Base-by-base conservation (phyloP, 2,888 invertebrate species). In the Dolichomitus sp. region DNA sequence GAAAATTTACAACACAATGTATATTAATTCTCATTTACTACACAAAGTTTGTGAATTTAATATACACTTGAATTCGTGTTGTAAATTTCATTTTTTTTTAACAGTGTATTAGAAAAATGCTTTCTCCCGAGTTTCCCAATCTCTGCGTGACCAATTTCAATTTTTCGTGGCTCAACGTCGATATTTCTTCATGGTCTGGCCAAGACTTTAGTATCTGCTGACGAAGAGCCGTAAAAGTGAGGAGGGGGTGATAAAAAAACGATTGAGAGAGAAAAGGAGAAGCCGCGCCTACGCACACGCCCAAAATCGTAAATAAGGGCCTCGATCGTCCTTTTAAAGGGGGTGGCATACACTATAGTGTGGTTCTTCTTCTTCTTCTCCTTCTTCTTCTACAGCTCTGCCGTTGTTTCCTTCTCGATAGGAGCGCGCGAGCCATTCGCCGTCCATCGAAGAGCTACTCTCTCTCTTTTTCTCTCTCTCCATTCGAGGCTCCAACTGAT, bases 281-380 rank as follows among this genome's bases (percentile, higher is more conserved):
- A 78, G 73, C 82, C 73, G 78, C 82, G 80, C 75, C 76, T 83
- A 84, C 74, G 80, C 85, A 83, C 79, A 84, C 79, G 88, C 85
- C 89, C 89, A 86, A 80, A 91, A 92, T 90, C 90, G 91, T 92
- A 92, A 92, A 92, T 92, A 92, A 90, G 91, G 87, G 88, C 57
- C 90, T 86, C 89, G 91, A 92, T 91, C 91, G 91, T 92, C 91
- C 91, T 91, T 92, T 92, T 92, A 91, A 89, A 91, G 91, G 89
- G 65, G 87, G 84, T 81, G 85, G 84, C 65, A 52, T 42, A 63
- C 63, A 80, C 73, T 45, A 70, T 57, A 76, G 70, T 63, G 66
- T 61, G 40, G 61, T 72, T 50, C 68, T 72, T 63, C 74, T 72
- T 69, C 74, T 85, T 80, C 79, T 66, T 66, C 81, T 45, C 70